A percentile compares a stretch with the other conserved stretches of the same genome.
Evolutionary conservation across 2,113 vertebrate genomes (phyloP).

Genomic region (Cacatua alba): DNA sequence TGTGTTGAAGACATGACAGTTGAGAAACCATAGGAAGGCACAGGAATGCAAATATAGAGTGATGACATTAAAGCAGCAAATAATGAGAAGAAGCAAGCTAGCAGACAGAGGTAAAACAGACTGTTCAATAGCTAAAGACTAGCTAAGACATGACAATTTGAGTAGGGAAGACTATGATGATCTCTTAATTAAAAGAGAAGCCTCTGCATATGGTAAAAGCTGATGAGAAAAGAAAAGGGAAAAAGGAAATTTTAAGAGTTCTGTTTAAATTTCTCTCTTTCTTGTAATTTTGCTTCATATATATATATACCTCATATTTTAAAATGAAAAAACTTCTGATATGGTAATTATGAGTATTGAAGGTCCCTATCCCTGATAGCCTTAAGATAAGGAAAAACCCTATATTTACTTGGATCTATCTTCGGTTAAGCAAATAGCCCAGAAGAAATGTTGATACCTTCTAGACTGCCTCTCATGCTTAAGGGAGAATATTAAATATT

Average conservation of each 20-base stretch:
- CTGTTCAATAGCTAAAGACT: neutral
- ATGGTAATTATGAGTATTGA: neutral
- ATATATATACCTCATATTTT: neutral
- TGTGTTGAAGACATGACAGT: neutral
- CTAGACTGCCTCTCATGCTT: neutral
- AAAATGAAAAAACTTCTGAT: neutral
- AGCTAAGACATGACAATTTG: neutral
- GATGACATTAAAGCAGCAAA: neutral
- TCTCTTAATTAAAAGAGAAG: neutral
- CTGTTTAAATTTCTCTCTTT: neutral
- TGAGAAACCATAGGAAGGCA: neutral
- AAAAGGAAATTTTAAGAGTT: neutral
- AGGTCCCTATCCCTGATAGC: neutral
- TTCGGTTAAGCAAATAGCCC: neutral
- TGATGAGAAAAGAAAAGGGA: neutral
- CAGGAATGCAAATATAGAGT: neutral
- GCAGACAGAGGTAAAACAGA: neutral
- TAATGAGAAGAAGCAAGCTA: neutral
- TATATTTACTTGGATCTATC: neutral
- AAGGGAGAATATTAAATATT: neutral
- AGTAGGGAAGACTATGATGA: neutral
- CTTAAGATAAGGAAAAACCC: neutral
- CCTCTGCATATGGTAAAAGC: neutral
- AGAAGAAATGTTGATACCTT: neutral
- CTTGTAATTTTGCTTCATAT: neutral